Evolutionary conservation across 2,888 invertebrate genomes (phyloP).

Genomic region (Noctua janthina): DNA sequence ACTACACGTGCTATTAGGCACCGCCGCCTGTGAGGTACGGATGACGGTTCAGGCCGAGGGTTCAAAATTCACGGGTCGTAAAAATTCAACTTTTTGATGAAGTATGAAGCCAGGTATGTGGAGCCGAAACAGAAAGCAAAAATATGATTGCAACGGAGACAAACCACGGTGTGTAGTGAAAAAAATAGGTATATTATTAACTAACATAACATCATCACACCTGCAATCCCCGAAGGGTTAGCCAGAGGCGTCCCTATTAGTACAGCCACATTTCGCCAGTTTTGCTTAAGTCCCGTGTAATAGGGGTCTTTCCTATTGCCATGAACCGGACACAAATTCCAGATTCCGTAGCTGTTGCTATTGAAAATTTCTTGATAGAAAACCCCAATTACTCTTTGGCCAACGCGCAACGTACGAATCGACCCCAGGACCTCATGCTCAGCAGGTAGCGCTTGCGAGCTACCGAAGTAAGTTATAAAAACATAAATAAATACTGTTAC

Average conservation of each 20-base stretch:
- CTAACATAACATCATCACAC: neutral
- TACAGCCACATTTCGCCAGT: neutral
- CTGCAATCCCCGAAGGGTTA: neutral
- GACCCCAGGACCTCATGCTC: neutral
- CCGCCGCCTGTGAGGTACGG: neutral
- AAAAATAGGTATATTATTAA: neutral
- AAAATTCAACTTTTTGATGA: neutral
- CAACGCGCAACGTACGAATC: neutral
- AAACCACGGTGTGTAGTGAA: too few species aligned
- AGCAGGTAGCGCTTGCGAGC: too few species aligned
- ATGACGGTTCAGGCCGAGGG: neutral
- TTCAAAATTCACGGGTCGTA: neutral
- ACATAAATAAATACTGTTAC: constrained; percentile 16
- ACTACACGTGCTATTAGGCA: too few species aligned
- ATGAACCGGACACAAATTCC: neutral
- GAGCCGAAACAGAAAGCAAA: neutral
- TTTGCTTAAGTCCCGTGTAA: neutral
- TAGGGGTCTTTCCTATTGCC: neutral
- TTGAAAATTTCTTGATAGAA: neutral
- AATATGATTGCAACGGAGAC: neutral
- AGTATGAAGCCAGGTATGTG: too few species aligned
- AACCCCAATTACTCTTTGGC: neutral
- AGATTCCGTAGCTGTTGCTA: neutral
- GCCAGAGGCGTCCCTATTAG: neutral
- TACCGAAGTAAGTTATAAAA: neutral